Evolutionary conservation across 2,797 vertebrate species (phyloP).

Genomic region (Bovichtus variegatus): DNA sequence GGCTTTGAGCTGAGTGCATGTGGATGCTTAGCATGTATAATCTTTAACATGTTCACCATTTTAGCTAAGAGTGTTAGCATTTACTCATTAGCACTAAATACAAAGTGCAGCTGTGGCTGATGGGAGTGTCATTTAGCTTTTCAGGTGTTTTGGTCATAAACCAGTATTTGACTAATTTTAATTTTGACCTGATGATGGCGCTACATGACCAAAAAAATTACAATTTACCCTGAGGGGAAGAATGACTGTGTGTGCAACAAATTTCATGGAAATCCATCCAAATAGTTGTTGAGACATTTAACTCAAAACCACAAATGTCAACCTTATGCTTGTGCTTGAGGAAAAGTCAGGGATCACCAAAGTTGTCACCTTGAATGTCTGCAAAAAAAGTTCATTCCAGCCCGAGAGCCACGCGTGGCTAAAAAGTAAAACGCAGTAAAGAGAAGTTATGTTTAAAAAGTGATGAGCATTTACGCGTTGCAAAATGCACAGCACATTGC

Average conservation of each 20-base stretch:
- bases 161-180: no score
- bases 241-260: no score
- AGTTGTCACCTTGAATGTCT: not conserved
- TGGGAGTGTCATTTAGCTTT: not conserved
- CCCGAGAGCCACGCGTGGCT: not conserved
- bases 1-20: not conserved
- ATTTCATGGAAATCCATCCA: no score
- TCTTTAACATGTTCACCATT: not conserved
- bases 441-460: not conserved
- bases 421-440: not conserved
- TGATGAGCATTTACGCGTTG: not conserved
- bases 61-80: not conserved
- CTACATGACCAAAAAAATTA: not conserved
- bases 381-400: not conserved
- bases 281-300: not conserved
- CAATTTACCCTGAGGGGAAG: not conserved
- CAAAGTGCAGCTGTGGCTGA: not conserved
- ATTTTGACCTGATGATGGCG: not conserved
- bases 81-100: not conserved
- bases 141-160: not conserved
- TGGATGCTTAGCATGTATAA: not conserved
- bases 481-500: conserved; percentile 10
- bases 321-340: not conserved
- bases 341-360: not conserved
- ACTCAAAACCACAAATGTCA: not conserved